These are phyloP conservation scores for Phalacrocorax aristotelis DNA, from an alignment of 2,113 vertebrate species.

Conservation along the genomic window DNA sequence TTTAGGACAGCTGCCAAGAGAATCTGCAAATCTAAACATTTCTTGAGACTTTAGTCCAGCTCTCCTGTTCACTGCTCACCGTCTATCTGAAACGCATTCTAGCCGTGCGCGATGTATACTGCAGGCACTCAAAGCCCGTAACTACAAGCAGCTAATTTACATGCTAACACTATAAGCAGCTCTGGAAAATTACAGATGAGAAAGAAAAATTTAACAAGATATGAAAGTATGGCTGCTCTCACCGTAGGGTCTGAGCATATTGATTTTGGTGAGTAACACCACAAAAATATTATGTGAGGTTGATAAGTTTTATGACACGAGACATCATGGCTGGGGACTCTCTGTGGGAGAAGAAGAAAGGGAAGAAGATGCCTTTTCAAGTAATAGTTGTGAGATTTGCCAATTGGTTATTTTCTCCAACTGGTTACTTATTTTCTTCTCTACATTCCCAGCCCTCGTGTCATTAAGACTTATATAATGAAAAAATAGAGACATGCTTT, in stretches of 20 bases:
- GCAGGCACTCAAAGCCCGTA: not conserved
- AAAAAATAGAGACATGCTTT: not conserved
- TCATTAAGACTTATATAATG: not conserved
- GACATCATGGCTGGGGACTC: not conserved
- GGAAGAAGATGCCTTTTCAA: not conserved
- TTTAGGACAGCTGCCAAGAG: not conserved
- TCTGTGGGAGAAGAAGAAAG: not conserved
- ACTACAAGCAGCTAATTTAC: not conserved
- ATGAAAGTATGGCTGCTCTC: not conserved
- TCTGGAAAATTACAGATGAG: not conserved
- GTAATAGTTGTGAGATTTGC: not conserved
- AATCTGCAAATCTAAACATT: not conserved
- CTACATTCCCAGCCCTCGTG: not conserved
- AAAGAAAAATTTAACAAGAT: not conserved
- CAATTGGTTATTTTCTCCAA: not conserved
- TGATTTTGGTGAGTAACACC: not conserved
- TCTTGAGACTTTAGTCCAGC: not conserved
- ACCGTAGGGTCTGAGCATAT: not conserved
- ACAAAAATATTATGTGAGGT: not conserved
- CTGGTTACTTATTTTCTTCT: not conserved
- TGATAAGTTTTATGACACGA: rapidly evolving
- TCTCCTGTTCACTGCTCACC: not conserved
- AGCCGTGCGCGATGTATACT: not conserved
- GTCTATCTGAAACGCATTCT: not conserved
- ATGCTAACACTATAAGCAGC: not conserved